Base-by-base conservation (phyloP, 92 coral and sea anemone species). In the Parazoanthus atlanticus region DNA sequence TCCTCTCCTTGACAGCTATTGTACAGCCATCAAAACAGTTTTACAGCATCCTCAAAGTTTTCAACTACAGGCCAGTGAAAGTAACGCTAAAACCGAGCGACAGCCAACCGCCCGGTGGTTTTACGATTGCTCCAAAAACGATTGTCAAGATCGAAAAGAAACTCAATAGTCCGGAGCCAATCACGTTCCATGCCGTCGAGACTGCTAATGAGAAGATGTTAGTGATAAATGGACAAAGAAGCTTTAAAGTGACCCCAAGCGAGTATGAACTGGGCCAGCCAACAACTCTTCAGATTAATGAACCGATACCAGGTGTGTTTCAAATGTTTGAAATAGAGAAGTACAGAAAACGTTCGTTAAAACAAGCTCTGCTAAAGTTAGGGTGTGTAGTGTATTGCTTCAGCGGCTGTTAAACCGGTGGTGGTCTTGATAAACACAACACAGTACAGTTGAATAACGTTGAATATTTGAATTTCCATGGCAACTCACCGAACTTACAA, bases 21-120 rank as follows among this genome's bases (percentile, higher is more conserved):
- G 88, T 96, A 8, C 99, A 96, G 82, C 98, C 98, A 9, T 86
- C 98, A 70, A 96, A 96, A 85, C 91, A 90, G 94, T 95, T 90
- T 89, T 93, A 93, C 86, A 90, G 91, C 86, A 92, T 89, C 58
- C 89, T 96, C 81, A 76, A 89, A 26, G 92, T 95, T 23, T 85
- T 84, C 92, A 96, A 96, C 91, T 92, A 92, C 32, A 88, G 90
- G 12, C 84, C 83, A 65, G 91, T 91, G 46, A 88, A 92, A 5
- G 72, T 96, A 28, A 89, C 84, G 23, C 85, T 96, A 6, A 86
- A 91, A 31, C 89, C 98, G 74, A 94, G 92, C 86, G 99, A 96
- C 88, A 94, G 92, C 54, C 90, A 89, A 43, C 99, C 99, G 10
- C 89, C 96, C 4, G 91, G 78, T 66, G 99, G 99, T 33, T 95